These are phyloP conservation scores for Spialia ferax DNA, from an alignment of 2,888 invertebrate genomes.

Conservation along the genomic window DNA sequence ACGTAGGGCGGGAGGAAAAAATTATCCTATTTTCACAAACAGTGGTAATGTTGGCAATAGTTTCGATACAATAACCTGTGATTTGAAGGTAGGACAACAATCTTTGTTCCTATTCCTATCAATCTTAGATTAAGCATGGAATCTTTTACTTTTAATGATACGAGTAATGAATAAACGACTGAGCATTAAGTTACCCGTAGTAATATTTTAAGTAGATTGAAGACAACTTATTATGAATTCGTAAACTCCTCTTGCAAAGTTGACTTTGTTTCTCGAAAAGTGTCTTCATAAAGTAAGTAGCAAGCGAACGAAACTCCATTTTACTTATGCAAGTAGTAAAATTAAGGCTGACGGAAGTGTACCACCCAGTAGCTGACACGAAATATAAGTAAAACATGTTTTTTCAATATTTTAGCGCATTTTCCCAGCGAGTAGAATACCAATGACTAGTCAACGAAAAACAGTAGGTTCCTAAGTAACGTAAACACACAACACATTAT, in stretches of 20 bases:
- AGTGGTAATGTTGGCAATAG: no score
- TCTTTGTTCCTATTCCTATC: neutral
- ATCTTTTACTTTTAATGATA: neutral
- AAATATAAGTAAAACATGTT: slow-evolving; percentile 3
- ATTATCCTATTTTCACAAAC: no score
- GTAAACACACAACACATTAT: no score
- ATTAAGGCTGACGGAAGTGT: slow-evolving; percentile 13
- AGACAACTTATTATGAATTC: no score
- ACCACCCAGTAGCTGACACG: slow-evolving; percentile 18
- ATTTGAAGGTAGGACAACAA: no score
- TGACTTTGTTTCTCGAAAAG: neutral
- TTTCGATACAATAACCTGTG: no score
- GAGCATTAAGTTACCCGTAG: neutral
- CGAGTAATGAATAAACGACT: neutral
- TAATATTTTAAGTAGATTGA: neutral
- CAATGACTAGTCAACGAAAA: no score
- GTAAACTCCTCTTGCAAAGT: no score
- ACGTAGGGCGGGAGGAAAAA: no score
- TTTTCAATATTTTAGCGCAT: slow-evolving; percentile 8
- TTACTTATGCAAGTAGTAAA: slow-evolving; percentile 1
- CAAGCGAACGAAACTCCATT: neutral
- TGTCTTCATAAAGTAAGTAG: neutral
- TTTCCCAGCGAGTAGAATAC: neutral
- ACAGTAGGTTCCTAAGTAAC: no score
- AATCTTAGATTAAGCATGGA: neutral